Base-by-base conservation (phyloP, 2,797 vertebrate genomes). In the Crenuchus spilurus region DNA sequence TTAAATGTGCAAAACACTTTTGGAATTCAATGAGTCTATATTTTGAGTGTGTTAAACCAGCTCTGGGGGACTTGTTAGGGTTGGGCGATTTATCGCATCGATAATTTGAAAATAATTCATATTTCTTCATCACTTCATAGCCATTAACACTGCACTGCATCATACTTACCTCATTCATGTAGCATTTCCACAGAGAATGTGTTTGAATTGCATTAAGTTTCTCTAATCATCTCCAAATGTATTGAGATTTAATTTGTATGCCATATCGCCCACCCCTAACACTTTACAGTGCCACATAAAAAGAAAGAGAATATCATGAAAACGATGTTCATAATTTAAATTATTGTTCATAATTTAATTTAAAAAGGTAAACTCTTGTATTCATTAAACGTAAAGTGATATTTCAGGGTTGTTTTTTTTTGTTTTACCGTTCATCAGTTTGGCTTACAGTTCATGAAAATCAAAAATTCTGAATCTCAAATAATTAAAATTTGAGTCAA, bases 241-340 rank as follows among this genome's bases (percentile, higher is more conserved):
- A 39, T 14, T 20, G 18, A 37, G 31, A 16, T 31, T 31, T n/a
- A 18, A n/a, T 55, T n/a, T 31, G 5, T 55, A 8, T 31, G 28
- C 57, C 39, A 33, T 11, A 60, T 37, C 33, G 31, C 57, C 57
- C 31, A 39, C 57, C 57, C 57, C 57, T 60, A 60, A 60, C 57
- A 60, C 31, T 58, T n/a, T n/a, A n/a, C n/a, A n/a, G n/a, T n/a
- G n/a, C n/a, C n/a, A n/a, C n/a, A n/a, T n/a, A n/a, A n/a, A n/a
- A n/a, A n/a, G n/a, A n/a, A n/a, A n/a, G n/a, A n/a, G n/a, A n/a
- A n/a, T n/a, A n/a, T n/a, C n/a, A n/a, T n/a, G n/a, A n/a, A n/a
- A n/a, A n/a, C n/a, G n/a, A n/a, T n/a, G n/a, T n/a, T n/a, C n/a
- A n/a, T n/a, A n/a, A n/a, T n/a, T n/a, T n/a, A n/a, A n/a, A n/a